Evolutionary conservation across 2,797 vertebrate species (phyloP), one percentile per base, ranked within the genome.

Genomic region (Sarcophilus harrisii): DNA sequence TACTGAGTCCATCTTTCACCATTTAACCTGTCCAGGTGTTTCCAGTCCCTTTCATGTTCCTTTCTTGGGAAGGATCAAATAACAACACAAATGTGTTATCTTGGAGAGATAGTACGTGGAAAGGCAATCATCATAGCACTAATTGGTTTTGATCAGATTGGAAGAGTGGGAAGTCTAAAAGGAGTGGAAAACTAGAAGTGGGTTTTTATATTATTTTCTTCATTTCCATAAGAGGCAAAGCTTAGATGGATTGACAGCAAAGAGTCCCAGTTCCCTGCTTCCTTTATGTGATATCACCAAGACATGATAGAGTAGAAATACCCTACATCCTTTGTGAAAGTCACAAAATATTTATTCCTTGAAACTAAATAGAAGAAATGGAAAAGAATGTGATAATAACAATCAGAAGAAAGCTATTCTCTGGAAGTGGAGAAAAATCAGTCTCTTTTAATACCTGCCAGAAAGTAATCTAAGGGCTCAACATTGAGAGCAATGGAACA

Each of bases 401-500:
- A 57, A 54, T 91, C 9, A 89, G 5, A n/a, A 90, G 52, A 73
- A 93, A 96, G 28, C 93, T 57, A 57, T 3, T 16, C 32, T 12
- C 38, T 92, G 73, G 52, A 49, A 28, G 14, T 91, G 3, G 11
- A 66, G 28, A 91, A 1, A 94, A 58, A 81, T 2, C 10, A 11
- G 89, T 95, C 18, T 38, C 14, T 94, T 96, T 92, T n/a, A 90
- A 52, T 93, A 92, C 90, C 16, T 92, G 32, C 59, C n/a, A 66
- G 91, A 60, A 3, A 9, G 55, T 91, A 14, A 9, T 90, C n/a
- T 38, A 55, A 87, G 93, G 92, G 24, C 9, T 8, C 73, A 87
- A 30, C 21, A 27, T 1, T 27, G 73, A 87, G 10, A 49, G 38
- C 38, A 87, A 87, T 49, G 73, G 38, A 87, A 27, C 1, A 49